phyloP scores from a whole-genome alignment of 2,888 invertebrate species.

The Lobophora halterata region DNA sequence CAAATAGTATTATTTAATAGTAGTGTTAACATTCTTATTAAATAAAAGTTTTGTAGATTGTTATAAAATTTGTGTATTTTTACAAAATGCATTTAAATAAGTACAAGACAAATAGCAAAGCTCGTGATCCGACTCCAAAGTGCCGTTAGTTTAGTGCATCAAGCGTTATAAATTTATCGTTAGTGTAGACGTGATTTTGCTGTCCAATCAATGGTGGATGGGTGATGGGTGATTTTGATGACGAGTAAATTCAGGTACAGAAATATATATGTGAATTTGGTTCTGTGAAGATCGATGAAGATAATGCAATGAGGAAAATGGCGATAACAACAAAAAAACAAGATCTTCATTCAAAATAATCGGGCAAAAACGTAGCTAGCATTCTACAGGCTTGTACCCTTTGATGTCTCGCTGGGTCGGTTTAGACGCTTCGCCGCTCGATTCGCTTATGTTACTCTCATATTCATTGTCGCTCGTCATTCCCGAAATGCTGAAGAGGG shows the following conservation, averaged over 20 bases:
- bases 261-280: no score
- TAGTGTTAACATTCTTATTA: no score
- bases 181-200: background rate
- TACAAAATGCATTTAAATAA: background rate
- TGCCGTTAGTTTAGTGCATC: constrained; percentile 21
- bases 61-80: constrained; percentile 3
- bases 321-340: constrained; percentile 44
- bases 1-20: no score
- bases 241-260: no score
- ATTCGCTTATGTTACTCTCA: constrained; percentile 78
- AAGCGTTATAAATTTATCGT: constrained; percentile 18
- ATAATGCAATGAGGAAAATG: constrained; percentile 36
- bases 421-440: constrained; percentile 73
- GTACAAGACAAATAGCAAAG: constrained; percentile 27
- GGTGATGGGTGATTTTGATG: no score
- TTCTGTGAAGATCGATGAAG: no score
- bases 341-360: constrained; percentile 64
- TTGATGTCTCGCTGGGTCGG: constrained; percentile 71
- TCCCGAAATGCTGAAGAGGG: constrained; percentile 80
- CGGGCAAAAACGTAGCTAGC: constrained; percentile 70
- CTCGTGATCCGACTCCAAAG: constrained; percentile 15
- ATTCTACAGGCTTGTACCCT: constrained; percentile 77
- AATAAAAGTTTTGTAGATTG: no score
- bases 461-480: constrained; percentile 81
- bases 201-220: constrained; percentile 12